These are phyloP conservation scores for Platyscapa corneri DNA, from an alignment of 1,140 invertebrate species.

Conservation along the genomic window DNA sequence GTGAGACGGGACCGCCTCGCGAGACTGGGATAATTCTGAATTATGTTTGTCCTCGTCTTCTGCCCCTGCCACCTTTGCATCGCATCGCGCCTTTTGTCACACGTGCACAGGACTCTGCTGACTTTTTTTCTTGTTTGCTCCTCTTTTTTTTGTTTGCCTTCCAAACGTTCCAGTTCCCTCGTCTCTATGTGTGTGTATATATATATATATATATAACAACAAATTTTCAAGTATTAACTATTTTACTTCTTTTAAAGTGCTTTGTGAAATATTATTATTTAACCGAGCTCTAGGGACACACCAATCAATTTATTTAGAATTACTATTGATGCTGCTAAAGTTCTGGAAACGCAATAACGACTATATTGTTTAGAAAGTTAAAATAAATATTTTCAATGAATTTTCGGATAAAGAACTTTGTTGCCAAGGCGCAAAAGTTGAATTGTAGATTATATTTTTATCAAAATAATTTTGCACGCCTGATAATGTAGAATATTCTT, in stretches of 20 bases:
- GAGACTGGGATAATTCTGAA: constrained; percentile 69
- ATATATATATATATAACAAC: constrained; percentile 53
- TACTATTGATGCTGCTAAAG: no score
- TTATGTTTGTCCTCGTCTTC: constrained; percentile 69
- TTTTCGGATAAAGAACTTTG: no score
- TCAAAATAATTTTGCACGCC: no score
- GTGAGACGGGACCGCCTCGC: constrained; percentile 63
- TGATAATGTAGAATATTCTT: no score
- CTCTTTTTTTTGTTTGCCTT: constrained; percentile 23
- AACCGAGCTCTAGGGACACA: background rate
- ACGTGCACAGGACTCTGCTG: constrained; percentile 44
- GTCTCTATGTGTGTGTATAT: constrained; percentile 50
- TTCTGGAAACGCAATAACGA: no score
- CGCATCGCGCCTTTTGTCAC: constrained; percentile 60
- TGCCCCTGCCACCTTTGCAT: constrained; percentile 56
- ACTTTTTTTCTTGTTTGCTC: constrained; percentile 37
- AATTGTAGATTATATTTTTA: no score
- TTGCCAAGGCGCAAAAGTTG: no score
- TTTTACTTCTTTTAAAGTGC: background rate
- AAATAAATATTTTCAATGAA: no score
- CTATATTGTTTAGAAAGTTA: no score
- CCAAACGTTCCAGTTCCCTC: background rate
- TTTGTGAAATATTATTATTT: background rate
- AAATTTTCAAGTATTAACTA: background rate
- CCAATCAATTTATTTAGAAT: background rate